Evolutionary conservation across 2,888 invertebrate species (phyloP).

Genomic region (Dusona sp.): DNA sequence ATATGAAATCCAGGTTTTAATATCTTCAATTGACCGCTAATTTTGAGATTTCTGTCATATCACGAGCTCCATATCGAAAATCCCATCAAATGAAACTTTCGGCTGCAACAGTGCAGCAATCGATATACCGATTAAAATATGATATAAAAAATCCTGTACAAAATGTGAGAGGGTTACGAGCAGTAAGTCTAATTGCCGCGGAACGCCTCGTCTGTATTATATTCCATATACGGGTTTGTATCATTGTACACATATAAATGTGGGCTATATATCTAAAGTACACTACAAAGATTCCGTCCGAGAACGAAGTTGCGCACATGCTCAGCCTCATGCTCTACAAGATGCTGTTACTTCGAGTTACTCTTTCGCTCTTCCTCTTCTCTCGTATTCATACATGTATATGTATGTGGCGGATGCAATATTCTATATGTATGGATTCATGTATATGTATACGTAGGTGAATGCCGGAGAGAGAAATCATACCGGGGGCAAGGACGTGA

Average conservation of each 20-base stretch:
- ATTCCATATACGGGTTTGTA: background rate
- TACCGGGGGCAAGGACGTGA: constrained; percentile 83
- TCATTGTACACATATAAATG: constrained; percentile 8
- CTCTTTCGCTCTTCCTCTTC: constrained; percentile 58
- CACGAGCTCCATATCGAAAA: background rate
- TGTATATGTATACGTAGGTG: constrained; percentile 68
- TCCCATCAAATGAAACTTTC: background rate
- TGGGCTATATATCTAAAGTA: constrained; percentile 42
- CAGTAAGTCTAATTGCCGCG: constrained; percentile 17
- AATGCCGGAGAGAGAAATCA: constrained; percentile 83
- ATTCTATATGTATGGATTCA: background rate
- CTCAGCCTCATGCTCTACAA: constrained; percentile 41
- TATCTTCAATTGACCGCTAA: background rate
- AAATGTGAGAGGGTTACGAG: constrained; percentile 10
- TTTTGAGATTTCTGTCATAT: background rate
- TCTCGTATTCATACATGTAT: constrained; percentile 21
- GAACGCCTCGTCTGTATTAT: constrained; percentile 22
- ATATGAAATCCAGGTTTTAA: background rate
- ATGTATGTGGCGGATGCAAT: constrained; percentile 1
- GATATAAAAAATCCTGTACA: background rate
- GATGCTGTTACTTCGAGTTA: constrained; percentile 31
- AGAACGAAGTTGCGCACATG: constrained; percentile 51
- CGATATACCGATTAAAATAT: background rate
- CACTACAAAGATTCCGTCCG: constrained; percentile 50
- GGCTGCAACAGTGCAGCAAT: background rate